A percentile compares a stretch with the other conserved stretches of the same genome.
Conservation (phyloP, 2,113 vertebrate species). For the Electrona antarctica region DNA sequence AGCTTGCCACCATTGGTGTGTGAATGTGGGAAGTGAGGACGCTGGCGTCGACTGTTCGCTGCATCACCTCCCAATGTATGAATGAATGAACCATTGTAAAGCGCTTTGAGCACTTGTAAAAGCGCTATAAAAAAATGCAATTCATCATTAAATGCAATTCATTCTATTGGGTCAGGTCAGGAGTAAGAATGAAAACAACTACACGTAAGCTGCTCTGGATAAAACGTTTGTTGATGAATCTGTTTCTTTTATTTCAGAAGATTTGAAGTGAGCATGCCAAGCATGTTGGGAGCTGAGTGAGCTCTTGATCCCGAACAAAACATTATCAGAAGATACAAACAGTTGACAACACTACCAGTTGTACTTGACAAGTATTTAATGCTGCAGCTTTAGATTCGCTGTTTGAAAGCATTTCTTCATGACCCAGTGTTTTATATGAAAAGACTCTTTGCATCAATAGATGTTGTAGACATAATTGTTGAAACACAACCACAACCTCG, state of each 20-base stretch:
- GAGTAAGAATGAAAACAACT: no score
- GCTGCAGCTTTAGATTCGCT: background rate
- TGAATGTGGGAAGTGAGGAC: no score
- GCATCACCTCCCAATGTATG: no score
- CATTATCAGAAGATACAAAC: background rate
- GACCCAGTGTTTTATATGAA: slow-evolving; percentile 9
- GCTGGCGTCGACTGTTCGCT: no score
- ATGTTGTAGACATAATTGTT: slow-evolving; percentile 28
- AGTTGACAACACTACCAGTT: background rate
- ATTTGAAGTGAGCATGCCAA: background rate
- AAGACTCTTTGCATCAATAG: slow-evolving; percentile 33
- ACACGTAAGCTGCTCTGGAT: no score
- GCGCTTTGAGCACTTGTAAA: no score
- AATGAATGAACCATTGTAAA: no score
- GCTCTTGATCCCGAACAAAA: background rate
- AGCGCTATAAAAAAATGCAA: no score
- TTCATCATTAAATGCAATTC: no score
- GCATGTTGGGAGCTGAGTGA: background rate
- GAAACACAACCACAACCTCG: slow-evolving; percentile 17
- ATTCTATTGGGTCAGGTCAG: no score
- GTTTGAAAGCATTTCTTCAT: slow-evolving; percentile 21
- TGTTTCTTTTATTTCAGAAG: background rate
- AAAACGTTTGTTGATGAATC: no score
- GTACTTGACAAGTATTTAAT: slow-evolving; percentile 4
- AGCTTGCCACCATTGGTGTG: no score